Evolutionary conservation across 1,140 invertebrate genomes (phyloP).

Genomic region (Aphidius gifuensis): DNA sequence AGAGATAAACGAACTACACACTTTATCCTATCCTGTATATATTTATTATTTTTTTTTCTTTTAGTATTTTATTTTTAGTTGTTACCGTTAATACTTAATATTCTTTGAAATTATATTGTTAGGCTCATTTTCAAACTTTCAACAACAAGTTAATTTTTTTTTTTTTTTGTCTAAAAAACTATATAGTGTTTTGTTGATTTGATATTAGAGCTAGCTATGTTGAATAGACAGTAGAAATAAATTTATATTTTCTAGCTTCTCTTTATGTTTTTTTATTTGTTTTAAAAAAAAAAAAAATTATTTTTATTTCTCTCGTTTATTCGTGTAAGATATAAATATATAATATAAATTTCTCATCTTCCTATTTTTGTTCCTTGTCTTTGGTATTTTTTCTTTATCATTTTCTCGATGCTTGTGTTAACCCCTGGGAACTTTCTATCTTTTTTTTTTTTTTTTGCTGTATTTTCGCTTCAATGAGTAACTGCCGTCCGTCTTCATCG

Average conservation of each 20-base stretch:
- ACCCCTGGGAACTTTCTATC: conserved; percentile 24
- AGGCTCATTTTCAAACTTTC: no score
- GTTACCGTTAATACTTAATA: no score
- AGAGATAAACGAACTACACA: conserved; percentile 7
- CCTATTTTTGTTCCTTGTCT: conserved; percentile 22
- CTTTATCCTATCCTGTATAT: not conserved
- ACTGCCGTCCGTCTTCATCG: conserved; percentile 57
- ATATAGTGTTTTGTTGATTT: conserved; percentile 53
- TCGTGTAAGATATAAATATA: conserved; percentile 14
- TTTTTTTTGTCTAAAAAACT: conserved; percentile 33
- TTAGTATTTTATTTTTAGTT: no score
- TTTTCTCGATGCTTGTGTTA: conserved; percentile 12
- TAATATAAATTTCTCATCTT: conserved; percentile 26
- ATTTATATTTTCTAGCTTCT: conserved; percentile 34
- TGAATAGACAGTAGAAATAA: conserved; percentile 31
- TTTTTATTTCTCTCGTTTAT: conserved; percentile 16
- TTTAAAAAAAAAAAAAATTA: conserved; percentile 24
- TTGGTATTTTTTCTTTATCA: conserved; percentile 17
- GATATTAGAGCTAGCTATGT: conserved; percentile 46
- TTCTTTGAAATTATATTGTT: no score
- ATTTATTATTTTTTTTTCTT: no score
- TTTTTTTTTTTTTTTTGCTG: conserved; percentile 18
- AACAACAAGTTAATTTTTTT: no score
- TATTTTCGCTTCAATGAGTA: conserved; percentile 31
- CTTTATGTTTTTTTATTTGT: conserved; percentile 21